phyloP scores from a whole-genome alignment of 2,797 vertebrate genomes.

The Argyrosomus regius region DNA sequence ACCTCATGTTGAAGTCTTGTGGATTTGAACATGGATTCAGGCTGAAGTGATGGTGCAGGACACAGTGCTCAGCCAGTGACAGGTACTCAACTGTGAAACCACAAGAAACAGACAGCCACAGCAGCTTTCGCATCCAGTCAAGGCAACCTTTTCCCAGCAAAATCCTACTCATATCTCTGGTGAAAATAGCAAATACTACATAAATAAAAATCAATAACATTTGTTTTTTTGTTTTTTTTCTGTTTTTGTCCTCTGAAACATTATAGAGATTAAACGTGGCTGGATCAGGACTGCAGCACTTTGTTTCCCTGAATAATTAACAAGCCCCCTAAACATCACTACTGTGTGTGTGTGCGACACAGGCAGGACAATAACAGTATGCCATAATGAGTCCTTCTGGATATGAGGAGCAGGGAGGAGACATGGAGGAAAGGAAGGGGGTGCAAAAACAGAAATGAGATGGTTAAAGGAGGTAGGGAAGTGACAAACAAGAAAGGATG shows the following conservation, averaged over 20 bases:
- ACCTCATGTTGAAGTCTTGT: too few relatives aligned
- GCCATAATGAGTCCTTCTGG: conserved; percentile 30
- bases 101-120: too few relatives aligned
- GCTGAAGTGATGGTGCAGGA: too few relatives aligned
- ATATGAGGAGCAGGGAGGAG: conserved; percentile 5
- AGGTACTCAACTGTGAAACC: too few relatives aligned
- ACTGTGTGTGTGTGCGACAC: conserved; percentile 44
- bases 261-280: conserved; percentile 32
- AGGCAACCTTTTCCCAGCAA: neutral
- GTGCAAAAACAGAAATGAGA: too few relatives aligned
- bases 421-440: neutral
- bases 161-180: neutral
- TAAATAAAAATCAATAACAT: conserved; percentile 8
- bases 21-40: too few relatives aligned
- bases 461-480: neutral
- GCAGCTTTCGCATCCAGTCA: too few relatives aligned
- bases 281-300: conserved; percentile 21
- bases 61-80: too few relatives aligned
- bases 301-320: conserved; percentile 61
- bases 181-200: neutral
- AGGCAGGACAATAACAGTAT: conserved; percentile 13
- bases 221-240: neutral
- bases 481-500: too few relatives aligned
- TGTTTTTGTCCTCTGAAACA: conserved; percentile 15
- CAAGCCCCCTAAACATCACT: conserved; percentile 28